phyloP scores from a whole-genome alignment of 1,140 invertebrate genomes.

The Diorhabda sublineata region DNA sequence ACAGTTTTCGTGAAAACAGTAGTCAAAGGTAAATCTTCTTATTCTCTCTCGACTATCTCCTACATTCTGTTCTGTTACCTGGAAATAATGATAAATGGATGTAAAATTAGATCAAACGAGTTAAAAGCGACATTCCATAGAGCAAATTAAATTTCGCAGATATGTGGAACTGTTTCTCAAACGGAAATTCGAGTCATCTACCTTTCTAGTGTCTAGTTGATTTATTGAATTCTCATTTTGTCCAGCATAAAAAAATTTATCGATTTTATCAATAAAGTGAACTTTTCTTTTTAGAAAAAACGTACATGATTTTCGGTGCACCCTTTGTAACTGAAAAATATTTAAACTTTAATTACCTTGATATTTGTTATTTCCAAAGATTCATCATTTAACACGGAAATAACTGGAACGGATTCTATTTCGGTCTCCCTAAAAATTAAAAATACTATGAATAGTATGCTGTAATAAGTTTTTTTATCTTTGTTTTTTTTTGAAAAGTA shows the following conservation, averaged over 20 bases:
- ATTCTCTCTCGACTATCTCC: conserved; percentile 63
- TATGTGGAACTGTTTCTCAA: not conserved
- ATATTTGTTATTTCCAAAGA: conserved; percentile 53
- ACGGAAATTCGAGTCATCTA: no score
- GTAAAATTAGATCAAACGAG: conserved; percentile 40
- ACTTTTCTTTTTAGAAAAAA: no score
- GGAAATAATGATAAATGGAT: conserved; percentile 28
- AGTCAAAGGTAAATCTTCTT: conserved; percentile 66
- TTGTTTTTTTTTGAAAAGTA: no score
- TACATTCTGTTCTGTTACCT: conserved; percentile 60
- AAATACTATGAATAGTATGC: conserved; percentile 8
- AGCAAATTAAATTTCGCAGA: conserved; percentile 14
- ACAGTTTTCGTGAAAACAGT: conserved; percentile 59
- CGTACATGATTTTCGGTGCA: no score
- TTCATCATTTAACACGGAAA: conserved; percentile 48
- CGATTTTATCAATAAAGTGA: no score
- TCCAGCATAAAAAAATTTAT: no score
- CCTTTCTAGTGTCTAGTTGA: no score
- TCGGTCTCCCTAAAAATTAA: conserved; percentile 41
- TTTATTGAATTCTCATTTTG: no score
- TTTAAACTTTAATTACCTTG: conserved; percentile 47
- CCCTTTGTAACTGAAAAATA: no score
- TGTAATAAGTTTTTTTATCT: no score
- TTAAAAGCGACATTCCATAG: conserved; percentile 21
- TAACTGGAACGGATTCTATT: conserved; percentile 40